Evolutionary conservation across 2,797 vertebrate species (phyloP), one percentile per base, ranked within the genome.

Genomic region (Girardinus metallicus): DNA sequence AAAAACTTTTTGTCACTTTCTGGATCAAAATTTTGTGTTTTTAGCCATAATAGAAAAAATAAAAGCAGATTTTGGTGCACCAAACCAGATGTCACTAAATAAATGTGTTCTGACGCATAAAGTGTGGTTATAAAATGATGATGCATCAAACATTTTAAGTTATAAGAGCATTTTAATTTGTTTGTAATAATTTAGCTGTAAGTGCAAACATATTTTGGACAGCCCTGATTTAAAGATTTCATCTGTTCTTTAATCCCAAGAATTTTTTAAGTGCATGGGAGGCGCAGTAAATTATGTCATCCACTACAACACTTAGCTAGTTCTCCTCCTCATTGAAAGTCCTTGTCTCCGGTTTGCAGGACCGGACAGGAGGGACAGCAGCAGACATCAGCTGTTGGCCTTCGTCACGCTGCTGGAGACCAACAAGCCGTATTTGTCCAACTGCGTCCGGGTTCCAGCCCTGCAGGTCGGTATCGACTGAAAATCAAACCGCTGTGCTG

Each of bases 351-450:
- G 0, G 16, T 44, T 75, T 78, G 43, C 87, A 98, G 97, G 91
- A 0, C 77, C 92, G 18, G 92, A 83, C 2, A 92, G 90, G 15
- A 94, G 87, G 4, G 84, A 95, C 88, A 97, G 96, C 94, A 88
- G 84, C 87, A 93, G 29, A 83, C 98, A 98, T 91, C 98, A 98
- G 94, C 94, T 99, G 78, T 92, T 99, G 0, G 94, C 96, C 85
- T 99, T 97, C 0, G 97, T 98, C 80, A 98, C 97, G 5, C 94
- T 99, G 81, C 88, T 99, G 86, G 98, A 99, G 94, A 99, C 98
- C 87, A 98, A 96, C 95, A 98, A 96, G 66, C 97, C 97, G 0
- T 99, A 98, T 91, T 87, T 99, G 87, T 95, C 97, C 44, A 98
- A 97, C 95, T 98, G 97, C 0, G 90, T 97, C 7, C 94, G 97